phyloP scores from a whole-genome alignment of 1,140 invertebrate species.

The Dendrolimus punctatus region DNA sequence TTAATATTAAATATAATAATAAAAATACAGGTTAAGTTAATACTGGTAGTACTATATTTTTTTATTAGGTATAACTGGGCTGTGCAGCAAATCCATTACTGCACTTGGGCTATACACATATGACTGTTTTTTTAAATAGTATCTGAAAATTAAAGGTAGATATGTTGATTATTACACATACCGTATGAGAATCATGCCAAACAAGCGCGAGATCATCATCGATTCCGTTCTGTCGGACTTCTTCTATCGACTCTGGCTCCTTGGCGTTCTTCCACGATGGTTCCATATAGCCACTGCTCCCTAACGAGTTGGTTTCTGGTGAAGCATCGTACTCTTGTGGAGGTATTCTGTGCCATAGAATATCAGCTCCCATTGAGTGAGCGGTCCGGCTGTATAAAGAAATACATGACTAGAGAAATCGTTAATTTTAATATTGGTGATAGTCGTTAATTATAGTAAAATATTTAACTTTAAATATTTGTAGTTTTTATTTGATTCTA shows the following conservation, averaged over 20 bases:
- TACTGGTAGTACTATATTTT: too few relatives aligned
- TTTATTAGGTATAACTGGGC: too few relatives aligned
- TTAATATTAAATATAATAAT: too few relatives aligned
- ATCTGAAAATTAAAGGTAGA: background rate
- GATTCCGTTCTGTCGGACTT: constrained; percentile 39
- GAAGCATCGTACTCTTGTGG: constrained; percentile 68
- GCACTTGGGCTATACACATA: too few relatives aligned
- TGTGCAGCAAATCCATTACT: too few relatives aligned
- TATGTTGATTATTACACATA: constrained; percentile 19
- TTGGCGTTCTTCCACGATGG: constrained; percentile 24
- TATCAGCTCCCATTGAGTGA: constrained; percentile 81
- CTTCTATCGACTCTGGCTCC: constrained; percentile 29
- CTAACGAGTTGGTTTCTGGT: constrained; percentile 32
- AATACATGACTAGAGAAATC: background rate
- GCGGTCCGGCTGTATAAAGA: constrained; percentile 55
- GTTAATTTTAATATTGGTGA: background rate
- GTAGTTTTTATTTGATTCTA: too few relatives aligned
- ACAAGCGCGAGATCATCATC: constrained; percentile 47
- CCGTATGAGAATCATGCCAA: constrained; percentile 52
- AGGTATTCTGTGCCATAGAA: constrained; percentile 83
- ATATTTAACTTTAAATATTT: too few relatives aligned
- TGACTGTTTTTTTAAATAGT: background rate
- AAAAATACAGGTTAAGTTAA: too few relatives aligned
- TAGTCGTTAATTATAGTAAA: background rate
- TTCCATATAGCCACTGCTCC: background rate